These are phyloP conservation scores for Megamerina dolium DNA, from an alignment of 2,888 invertebrate species.

Conservation along the genomic window DNA sequence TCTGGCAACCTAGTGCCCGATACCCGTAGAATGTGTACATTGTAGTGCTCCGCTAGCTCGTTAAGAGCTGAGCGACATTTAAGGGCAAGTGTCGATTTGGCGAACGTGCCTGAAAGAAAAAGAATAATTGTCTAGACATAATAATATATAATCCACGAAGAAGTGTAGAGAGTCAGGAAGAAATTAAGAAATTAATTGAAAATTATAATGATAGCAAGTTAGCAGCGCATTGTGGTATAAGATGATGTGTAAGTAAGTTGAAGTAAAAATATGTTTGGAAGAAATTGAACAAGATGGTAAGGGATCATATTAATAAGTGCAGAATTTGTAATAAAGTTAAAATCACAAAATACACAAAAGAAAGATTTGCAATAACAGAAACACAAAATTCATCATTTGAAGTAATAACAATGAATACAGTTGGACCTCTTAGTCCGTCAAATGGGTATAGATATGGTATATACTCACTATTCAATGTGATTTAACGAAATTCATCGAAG, in stretches of 20 bases:
- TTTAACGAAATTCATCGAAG: conserved; percentile 15
- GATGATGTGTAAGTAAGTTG: conserved; percentile 8
- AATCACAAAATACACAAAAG: conserved; percentile 12
- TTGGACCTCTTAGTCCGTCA: conserved; percentile 8
- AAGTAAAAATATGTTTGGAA: conserved; percentile 13
- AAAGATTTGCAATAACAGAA: conserved; percentile 12
- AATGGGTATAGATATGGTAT: not conserved
- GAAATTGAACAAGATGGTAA: not conserved
- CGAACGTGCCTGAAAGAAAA: too few relatives aligned
- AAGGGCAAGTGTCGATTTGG: too few relatives aligned
- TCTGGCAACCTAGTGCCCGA: too few relatives aligned
- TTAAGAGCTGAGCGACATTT: too few relatives aligned
- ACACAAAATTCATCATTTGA: conserved; percentile 14
- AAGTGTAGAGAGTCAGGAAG: too few relatives aligned
- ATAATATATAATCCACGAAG: too few relatives aligned
- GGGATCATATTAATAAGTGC: conserved; percentile 5
- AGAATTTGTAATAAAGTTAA: conserved; percentile 10
- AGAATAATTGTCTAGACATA: too few relatives aligned
- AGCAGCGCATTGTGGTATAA: conserved; percentile 12
- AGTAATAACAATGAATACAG: conserved; percentile 11
- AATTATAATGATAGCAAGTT: conserved; percentile 4
- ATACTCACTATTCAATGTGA: conserved; percentile 11
- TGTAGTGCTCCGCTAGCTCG: too few relatives aligned
- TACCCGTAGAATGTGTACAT: too few relatives aligned
- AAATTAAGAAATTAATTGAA: conserved; percentile 3